Evolutionary conservation across 2,888 invertebrate genomes (phyloP), one percentile per base, ranked within the genome.

Genomic region (Nomada fabriciana): DNA sequence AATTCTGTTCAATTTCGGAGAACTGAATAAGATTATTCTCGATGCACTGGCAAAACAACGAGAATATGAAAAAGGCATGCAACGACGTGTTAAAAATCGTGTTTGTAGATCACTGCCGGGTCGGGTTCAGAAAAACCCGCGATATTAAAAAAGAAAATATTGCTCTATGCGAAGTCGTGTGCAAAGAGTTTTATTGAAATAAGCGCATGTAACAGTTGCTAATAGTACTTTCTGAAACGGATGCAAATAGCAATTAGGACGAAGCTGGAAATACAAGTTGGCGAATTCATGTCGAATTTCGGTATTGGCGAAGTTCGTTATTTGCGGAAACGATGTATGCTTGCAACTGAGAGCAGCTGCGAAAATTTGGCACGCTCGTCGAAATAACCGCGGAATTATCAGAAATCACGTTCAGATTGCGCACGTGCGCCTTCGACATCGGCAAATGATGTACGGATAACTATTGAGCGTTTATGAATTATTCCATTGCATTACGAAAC

Each of bases 201-300:
- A 47, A 7, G 25, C 9, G 59, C 15, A 25, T 15, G 59, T 15
- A 15, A 29, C 20, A 59, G 13, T 60, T 20, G 53, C 15, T 42
- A 10, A 42, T 36, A 13, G 13, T 42, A 42, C 20, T 55, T 70
- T 29, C 42, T 60, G 18, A 7, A 59, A n/a, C 50, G n/a, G 50
- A 50, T 29, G 20, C 10, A 50, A 70, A 47, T 47, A 59, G 4
- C 50, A 70, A 70, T 70, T 70, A 70, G 59, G 15, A 59, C 60
- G 47, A 36, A 29, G 47, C 13, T 29, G 43, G 47, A 50, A 70
- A 60, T 70, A 50, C 36, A 50, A 57, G 25, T n/a, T 25, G 11
- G 25, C 13, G 25, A 59, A 59, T 59, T 59, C n/a, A n/a, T 59
- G 10, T 3, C 2, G 25, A 57, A n/a, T 57, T 43, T 42, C 42